Evolutionary conservation across 2,113 vertebrate genomes (phyloP).

Genomic region (Penelope pileata): DNA sequence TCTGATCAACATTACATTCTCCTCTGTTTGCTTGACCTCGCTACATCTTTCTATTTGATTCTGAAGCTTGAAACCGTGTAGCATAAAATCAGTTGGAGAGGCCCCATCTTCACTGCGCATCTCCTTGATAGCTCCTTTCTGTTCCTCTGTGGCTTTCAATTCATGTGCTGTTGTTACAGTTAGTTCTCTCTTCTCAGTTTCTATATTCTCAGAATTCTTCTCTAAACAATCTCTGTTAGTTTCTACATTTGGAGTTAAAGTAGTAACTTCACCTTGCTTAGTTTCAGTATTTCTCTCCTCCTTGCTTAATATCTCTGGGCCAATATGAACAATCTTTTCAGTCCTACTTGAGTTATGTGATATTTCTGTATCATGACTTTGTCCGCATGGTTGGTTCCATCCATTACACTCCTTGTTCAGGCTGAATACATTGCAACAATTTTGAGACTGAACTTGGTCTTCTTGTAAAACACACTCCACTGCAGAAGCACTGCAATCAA

Average conservation of each 20-base stretch:
- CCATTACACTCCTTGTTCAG: not conserved
- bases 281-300: not conserved
- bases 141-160: not conserved
- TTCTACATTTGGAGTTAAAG: not conserved
- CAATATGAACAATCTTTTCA: not conserved
- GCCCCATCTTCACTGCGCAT: not conserved
- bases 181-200: not conserved
- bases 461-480: constrained; percentile 24
- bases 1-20: not conserved
- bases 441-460: not conserved
- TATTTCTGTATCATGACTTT: not conserved
- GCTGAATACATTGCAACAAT: not conserved
- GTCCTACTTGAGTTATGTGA: not conserved
- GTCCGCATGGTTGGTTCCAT: not conserved
- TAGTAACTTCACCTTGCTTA: not conserved
- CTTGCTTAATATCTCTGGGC: not conserved
- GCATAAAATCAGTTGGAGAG: not conserved
- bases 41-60: not conserved
- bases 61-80: not conserved
- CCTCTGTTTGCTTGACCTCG: not conserved
- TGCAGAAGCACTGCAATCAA: not conserved
- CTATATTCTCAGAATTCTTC: not conserved
- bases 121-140: not conserved
- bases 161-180: not conserved
- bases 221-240: not conserved